Evolutionary conservation across 2,113 vertebrate species (phyloP), one percentile per base, ranked within the genome.

Genomic region (Alethe diademata): DNA sequence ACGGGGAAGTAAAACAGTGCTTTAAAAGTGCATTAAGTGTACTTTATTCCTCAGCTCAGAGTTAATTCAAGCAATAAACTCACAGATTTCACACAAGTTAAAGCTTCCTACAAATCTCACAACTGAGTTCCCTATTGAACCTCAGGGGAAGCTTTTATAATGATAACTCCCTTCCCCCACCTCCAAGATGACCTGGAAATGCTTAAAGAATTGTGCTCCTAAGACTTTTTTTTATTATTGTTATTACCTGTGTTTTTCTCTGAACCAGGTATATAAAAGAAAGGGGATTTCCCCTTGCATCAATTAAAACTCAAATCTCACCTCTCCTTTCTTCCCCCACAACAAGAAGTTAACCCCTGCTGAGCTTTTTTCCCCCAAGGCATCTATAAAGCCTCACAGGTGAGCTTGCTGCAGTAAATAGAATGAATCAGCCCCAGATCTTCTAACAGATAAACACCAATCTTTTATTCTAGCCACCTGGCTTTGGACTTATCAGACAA

Each of bases 361-460:
- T 98, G 97, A 97, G 96, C 88, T 78, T 67, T 97, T 53, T 98
- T 58, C 92, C 98, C 98, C 95, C 81, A 96, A 97, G 98, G 98
- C 97, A 90, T 95, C 97, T 96, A 93, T 98, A 98, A 98, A 98
- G 89, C 96, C 95, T 96, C 97, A 95, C 98, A 98, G 98, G 98
- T 98, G 97, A 98, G 97, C 95, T 97, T 94, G 85, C 95, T 95
- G 80, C 71, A 95, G 53, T 98, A 98, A 98, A 98, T 97, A 98
- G 97, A 97, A 97, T 96, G 97, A 97, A 97, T 98, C 97, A 95
- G 95, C 92, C 90, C 95, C 95, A 86, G 96, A 98, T 98, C 97
- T 97, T 97, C 97, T 95, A 97, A 81, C 76, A 95, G 97, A 97
- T 97, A 98, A 98, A 97, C 97, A 96, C 94, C 88, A 91, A 98